phyloP scores from a whole-genome alignment of 2,797 vertebrate species.

The Thamnophis elegans region DNA sequence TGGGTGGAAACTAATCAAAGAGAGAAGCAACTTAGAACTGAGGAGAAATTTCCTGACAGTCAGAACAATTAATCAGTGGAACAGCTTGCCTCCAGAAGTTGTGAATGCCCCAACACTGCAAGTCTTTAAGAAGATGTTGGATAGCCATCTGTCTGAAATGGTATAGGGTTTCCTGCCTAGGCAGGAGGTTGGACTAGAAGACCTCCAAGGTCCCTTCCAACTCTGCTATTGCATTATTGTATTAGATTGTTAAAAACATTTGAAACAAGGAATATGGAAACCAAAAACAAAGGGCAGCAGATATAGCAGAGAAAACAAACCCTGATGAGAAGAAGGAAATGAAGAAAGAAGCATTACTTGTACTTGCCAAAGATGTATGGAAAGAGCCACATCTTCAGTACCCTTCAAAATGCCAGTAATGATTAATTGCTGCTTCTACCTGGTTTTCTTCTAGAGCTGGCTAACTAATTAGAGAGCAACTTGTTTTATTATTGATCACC shows the following conservation, averaged over 20 bases:
- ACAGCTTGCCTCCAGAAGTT: no score
- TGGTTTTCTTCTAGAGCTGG: not conserved
- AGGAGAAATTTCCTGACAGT: no score
- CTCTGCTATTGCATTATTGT: no score
- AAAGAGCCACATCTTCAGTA: not conserved
- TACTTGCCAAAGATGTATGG: not conserved
- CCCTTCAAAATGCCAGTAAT: not conserved
- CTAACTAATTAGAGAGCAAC: not conserved
- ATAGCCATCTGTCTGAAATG: no score
- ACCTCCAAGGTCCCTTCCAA: no score
- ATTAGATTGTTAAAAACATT: not conserved
- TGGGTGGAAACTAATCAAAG: no score
- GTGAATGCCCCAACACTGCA: no score
- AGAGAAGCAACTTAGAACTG: no score
- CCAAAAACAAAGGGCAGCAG: not conserved
- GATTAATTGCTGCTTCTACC: not conserved
- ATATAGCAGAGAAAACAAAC: not conserved
- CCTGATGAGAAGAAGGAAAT: not conserved
- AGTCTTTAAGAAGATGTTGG: no score
- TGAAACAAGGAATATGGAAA: not conserved
- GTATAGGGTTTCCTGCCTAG: no score
- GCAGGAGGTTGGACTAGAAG: no score
- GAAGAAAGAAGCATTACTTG: not conserved
- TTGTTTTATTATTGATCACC: not conserved
- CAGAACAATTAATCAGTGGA: no score